Evolutionary conservation across 2,113 vertebrate genomes (phyloP).

Genomic region (Pelusios castaneus): DNA sequence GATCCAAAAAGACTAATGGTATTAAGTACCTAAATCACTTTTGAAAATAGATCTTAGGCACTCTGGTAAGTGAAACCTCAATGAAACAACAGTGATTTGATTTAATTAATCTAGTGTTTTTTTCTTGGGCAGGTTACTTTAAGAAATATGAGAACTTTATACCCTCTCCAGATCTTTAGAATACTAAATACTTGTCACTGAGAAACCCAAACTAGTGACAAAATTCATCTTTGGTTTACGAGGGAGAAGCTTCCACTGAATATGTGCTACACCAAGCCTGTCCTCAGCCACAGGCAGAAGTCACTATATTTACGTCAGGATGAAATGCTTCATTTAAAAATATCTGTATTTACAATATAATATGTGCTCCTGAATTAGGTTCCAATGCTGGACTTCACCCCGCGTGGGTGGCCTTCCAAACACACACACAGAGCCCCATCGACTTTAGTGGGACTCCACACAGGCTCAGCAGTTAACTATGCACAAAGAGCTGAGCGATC

Average conservation of each 20-base stretch:
- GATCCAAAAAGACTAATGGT: not conserved
- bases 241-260: not conserved
- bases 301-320: not conserved
- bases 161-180: not conserved
- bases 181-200: not conserved
- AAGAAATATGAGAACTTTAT: not conserved
- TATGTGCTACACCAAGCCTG: not conserved
- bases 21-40: not conserved
- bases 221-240: not conserved
- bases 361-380: not conserved
- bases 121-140: not conserved
- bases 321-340: not conserved
- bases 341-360: not conserved
- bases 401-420: not conserved
- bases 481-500: not conserved
- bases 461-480: not conserved
- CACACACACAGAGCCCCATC: not conserved
- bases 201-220: not conserved
- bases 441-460: not conserved
- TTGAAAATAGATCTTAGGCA: not conserved
- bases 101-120: not conserved
- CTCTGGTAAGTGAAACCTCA: not conserved
- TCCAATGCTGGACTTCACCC: not conserved
- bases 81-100: not conserved
- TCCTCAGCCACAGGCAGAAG: not conserved